Evolutionary conservation across 2,797 vertebrate genomes (phyloP).

Genomic region (Channa striata): DNA sequence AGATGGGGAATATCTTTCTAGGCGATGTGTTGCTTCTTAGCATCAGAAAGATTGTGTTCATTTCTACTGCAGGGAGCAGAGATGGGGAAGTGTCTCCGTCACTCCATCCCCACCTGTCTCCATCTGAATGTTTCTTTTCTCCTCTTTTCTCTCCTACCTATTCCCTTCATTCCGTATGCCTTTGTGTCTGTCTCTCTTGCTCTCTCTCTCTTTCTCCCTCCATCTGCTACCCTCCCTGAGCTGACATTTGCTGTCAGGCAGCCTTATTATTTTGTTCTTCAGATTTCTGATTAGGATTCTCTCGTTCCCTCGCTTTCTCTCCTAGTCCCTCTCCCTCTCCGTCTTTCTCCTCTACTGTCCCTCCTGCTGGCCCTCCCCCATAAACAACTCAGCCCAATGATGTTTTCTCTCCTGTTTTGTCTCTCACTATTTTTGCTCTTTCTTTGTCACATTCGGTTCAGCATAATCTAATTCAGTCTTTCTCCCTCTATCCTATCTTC

Average conservation of each 20-base stretch:
- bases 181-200: slow-evolving; percentile 19
- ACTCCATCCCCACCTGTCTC: slow-evolving; percentile 64
- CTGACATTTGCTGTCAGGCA: slow-evolving; percentile 83
- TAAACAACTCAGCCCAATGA: slow-evolving; percentile 48
- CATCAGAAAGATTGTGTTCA: slow-evolving; percentile 67
- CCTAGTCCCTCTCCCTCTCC: slow-evolving; percentile 27
- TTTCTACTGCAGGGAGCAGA: slow-evolving; percentile 59
- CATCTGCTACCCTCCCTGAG: slow-evolving; percentile 62
- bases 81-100: slow-evolving; percentile 67
- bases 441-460: slow-evolving; percentile 65
- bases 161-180: slow-evolving; percentile 21
- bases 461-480: slow-evolving; percentile 68
- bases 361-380: slow-evolving; percentile 29
- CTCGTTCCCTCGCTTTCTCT: slow-evolving; percentile 5
- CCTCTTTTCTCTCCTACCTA: slow-evolving; percentile 22
- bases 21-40: slow-evolving; percentile 65
- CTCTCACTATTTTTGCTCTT: slow-evolving; percentile 39
- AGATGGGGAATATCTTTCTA: slow-evolving; percentile 70
- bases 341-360: slow-evolving; percentile 24
- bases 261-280: slow-evolving; percentile 83
- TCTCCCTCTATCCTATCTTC: slow-evolving; percentile 53
- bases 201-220: slow-evolving; percentile 27
- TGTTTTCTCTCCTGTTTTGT: slow-evolving; percentile 38
- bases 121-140: slow-evolving; percentile 46
- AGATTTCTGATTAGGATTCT: slow-evolving; percentile 81